Conservation (phyloP, 2,113 vertebrate species). For the chimpanzee (Pan troglodytes) region NHGRI_mPanTro3-v2.1_pri NC_072414.2:84398001-84398500, state of each 20-base stretch:
- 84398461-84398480: background rate
- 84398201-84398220: background rate
- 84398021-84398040: background rate
- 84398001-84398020: background rate
- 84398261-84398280: background rate
- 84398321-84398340: background rate
- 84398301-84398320: background rate
- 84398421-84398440: background rate
- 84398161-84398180: fast-evolving
- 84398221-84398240: background rate
- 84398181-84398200: background rate
- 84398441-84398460: background rate
- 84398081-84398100: background rate
- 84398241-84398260: background rate
- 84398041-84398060: background rate
- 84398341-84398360: background rate
- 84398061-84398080: background rate
- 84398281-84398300: background rate
- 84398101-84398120: background rate
- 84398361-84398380: background rate
- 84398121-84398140: background rate
- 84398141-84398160: fast-evolving
- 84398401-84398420: background rate
- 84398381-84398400: background rate
- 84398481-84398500: background rate